Evolutionary conservation across 2,797 vertebrate genomes (phyloP).

Genomic region (Cephalopachus bancanus): DNA sequence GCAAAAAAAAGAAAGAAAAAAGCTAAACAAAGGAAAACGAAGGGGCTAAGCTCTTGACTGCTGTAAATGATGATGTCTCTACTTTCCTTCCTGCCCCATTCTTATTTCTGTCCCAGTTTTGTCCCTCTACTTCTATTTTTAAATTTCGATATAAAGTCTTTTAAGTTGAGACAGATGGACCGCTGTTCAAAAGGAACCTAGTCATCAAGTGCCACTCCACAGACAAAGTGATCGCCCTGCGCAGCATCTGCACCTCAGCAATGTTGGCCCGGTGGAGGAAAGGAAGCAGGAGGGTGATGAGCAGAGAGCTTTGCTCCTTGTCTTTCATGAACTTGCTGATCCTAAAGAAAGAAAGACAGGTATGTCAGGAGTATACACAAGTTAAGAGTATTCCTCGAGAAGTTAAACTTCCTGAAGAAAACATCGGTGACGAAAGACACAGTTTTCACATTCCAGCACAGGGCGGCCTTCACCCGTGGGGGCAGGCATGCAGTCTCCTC

Average conservation of each 20-base stretch:
- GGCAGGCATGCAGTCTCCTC: neutral
- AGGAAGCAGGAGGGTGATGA: conserved; percentile 94
- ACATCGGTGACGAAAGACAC: neutral
- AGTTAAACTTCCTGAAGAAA: neutral
- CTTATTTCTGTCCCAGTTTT: neutral
- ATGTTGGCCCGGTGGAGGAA: conserved; percentile 93
- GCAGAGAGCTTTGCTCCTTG: conserved; percentile 95
- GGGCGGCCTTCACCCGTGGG: neutral
- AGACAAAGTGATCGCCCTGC: neutral
- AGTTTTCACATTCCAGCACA: neutral
- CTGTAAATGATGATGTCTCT: neutral
- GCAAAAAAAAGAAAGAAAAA: neutral
- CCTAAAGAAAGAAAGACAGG: conserved; percentile 77
- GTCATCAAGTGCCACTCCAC: neutral
- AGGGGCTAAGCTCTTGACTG: neutral
- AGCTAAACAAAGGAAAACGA: neutral
- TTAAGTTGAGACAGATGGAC: neutral
- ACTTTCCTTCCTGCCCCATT: neutral
- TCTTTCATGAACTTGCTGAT: conserved; percentile 96
- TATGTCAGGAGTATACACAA: neutral
- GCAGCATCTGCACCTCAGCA: conserved; percentile 89
- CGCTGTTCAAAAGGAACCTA: neutral
- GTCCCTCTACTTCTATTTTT: neutral
- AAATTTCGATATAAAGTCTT: neutral
- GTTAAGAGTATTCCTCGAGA: neutral